These are phyloP conservation scores for Esperia sulphurella DNA, from an alignment of 2,888 invertebrate genomes.

Conservation along the genomic window DNA sequence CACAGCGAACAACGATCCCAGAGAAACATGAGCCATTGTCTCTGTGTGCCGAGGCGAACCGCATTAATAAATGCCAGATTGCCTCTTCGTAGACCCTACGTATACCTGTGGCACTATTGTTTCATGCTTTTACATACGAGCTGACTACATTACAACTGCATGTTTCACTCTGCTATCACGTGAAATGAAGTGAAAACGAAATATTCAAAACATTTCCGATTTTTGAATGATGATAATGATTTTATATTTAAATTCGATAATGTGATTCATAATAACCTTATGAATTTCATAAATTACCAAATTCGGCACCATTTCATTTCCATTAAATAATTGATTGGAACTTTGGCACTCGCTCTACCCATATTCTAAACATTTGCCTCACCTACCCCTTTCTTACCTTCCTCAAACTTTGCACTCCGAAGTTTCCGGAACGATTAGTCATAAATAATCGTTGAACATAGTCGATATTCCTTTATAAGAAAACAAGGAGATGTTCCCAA, in stretches of 20 bases:
- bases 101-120: slow-evolving; percentile 15
- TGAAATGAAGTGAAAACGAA: too few relatives aligned
- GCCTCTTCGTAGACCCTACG: slow-evolving; percentile 26
- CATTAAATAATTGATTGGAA: slow-evolving; percentile 1
- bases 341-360: neutral
- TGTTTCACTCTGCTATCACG: neutral
- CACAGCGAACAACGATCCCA: slow-evolving; percentile 40
- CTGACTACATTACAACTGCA: slow-evolving; percentile 17
- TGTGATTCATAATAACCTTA: too few relatives aligned
- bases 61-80: slow-evolving; percentile 57
- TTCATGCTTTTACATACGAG: slow-evolving; percentile 15
- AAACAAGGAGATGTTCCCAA: slow-evolving; percentile 67
- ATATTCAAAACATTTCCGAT: too few relatives aligned
- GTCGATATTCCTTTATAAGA: slow-evolving; percentile 62
- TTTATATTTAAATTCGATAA: too few relatives aligned
- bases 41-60: slow-evolving; percentile 44
- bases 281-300: too few relatives aligned
- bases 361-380: neutral
- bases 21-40: slow-evolving; percentile 53
- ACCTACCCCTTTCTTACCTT: neutral
- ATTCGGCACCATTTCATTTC: too few relatives aligned
- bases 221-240: too few relatives aligned
- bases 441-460: slow-evolving; percentile 58
- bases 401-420: slow-evolving; percentile 44
- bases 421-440: slow-evolving; percentile 60